Evolutionary conservation across 2,113 vertebrate genomes (phyloP), one percentile per base, ranked within the genome.

Genomic region (Gopherus evgoodei): DNA sequence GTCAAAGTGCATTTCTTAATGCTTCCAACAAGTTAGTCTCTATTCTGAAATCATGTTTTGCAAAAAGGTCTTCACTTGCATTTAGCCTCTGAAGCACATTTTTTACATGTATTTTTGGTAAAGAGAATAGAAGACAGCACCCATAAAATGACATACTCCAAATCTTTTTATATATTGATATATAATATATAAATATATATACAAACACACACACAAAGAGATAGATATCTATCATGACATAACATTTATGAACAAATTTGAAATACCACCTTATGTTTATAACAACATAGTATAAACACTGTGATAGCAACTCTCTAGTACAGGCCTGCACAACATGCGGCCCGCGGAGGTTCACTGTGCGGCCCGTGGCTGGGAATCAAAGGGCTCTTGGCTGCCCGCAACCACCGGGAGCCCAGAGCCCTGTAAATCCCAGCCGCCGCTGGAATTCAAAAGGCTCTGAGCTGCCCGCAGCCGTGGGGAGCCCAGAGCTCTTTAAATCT

Each of bases 141-240:
- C 38, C 38, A 76, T 44, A 76, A 44, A 76, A 44, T 76, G 38
- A 76, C n/a, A 44, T 27, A 25, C 72, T 25, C 38, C 31, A 31
- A 35, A 31, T 75, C 38, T 42, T 22, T 65, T 19, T 16, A 22
- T 72, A 72, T 72, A 8, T 19, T 31, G 13, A 62, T 12, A 4
- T 9, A 25, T 3, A 31, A 59, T 11, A 29, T 10, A 29, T 4
- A 59, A 2, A 31, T 5, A 31, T 4, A 25, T 3, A 24, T 5
- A 12, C 11, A 29, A 9, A 57, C 24, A 25, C 22, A 27, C 24
- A 57, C 8, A 57, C 25, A 57, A 6, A 54, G 1, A 54, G 3
- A 57, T 4, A 57, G 56, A 65, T 7, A 35, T 13, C n/a, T 2
- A 62, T 69, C 4, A n/a, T 19, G 35, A 69, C 16, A 69, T 17